Conservation (phyloP, 2,888 invertebrate genomes). For the Zele albiditarsus region DNA sequence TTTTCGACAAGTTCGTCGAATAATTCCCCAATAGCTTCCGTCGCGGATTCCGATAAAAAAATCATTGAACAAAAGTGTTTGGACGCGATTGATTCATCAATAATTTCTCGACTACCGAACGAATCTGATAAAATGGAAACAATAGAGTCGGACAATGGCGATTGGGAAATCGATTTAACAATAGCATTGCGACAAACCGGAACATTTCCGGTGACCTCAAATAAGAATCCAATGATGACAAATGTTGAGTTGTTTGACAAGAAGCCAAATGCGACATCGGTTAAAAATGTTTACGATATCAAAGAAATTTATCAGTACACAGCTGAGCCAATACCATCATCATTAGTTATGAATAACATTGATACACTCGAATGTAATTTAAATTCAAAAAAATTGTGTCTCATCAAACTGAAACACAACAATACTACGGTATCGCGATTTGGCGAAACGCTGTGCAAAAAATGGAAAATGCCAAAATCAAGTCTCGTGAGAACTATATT, state of each 20-base stretch:
- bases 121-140: not conserved
- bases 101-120: constrained; percentile 38
- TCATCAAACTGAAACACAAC: constrained; percentile 47
- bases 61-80: not conserved
- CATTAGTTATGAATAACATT: constrained; percentile 7
- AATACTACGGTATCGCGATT: constrained; percentile 71
- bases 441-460: constrained; percentile 74
- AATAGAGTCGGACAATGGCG: constrained; percentile 40
- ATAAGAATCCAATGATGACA: constrained; percentile 1
- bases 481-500: constrained; percentile 47
- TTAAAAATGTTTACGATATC: constrained; percentile 25
- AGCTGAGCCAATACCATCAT: constrained; percentile 28
- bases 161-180: constrained; percentile 72
- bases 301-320: constrained; percentile 40
- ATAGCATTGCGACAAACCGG: constrained; percentile 59
- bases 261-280: constrained; percentile 12
- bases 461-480: constrained; percentile 60
- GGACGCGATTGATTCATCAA: not conserved
- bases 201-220: constrained; percentile 6
- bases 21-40: not conserved
- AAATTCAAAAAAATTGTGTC: constrained; percentile 44
- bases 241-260: constrained; percentile 15
- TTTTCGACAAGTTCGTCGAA: constrained; percentile 38
- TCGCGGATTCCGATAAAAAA: not conserved
- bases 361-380: constrained; percentile 47